phyloP scores from a whole-genome alignment of 2,113 vertebrate species.

The Urocolius indicus region DNA sequence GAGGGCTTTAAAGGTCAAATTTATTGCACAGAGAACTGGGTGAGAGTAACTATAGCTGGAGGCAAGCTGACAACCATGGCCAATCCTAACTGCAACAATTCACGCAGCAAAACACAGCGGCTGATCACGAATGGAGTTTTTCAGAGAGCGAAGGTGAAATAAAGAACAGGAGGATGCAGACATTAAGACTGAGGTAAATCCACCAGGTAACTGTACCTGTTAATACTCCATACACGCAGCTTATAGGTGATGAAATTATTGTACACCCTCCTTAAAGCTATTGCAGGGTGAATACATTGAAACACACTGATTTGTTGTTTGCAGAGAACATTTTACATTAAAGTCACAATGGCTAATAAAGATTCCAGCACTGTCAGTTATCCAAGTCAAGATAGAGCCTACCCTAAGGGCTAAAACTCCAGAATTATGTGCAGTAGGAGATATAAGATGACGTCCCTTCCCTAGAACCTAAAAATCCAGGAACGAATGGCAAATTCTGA shows the following conservation, averaged over 20 bases:
- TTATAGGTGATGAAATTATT: background rate
- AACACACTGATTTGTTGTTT: background rate
- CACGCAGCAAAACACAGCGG: background rate
- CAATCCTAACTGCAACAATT: conserved; percentile 7
- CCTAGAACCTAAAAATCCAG: background rate
- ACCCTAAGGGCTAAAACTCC: background rate
- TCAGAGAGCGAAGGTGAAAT: background rate
- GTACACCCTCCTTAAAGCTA: background rate
- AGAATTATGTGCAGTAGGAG: background rate
- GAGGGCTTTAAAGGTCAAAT: conserved; percentile 53
- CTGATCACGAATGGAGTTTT: background rate
- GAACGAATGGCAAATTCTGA: background rate
- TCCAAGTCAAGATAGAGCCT: background rate
- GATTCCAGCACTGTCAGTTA: background rate
- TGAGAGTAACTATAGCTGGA: conserved; percentile 26
- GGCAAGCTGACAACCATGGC: background rate
- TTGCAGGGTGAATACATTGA: background rate
- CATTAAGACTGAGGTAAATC: background rate
- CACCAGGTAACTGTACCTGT: background rate
- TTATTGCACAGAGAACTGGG: background rate
- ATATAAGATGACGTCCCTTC: background rate
- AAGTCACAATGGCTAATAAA: background rate
- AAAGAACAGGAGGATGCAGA: background rate
- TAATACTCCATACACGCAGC: background rate
- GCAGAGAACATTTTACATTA: background rate